Conservation (phyloP, 2,888 invertebrate species). For the Idaea straminata region DNA sequence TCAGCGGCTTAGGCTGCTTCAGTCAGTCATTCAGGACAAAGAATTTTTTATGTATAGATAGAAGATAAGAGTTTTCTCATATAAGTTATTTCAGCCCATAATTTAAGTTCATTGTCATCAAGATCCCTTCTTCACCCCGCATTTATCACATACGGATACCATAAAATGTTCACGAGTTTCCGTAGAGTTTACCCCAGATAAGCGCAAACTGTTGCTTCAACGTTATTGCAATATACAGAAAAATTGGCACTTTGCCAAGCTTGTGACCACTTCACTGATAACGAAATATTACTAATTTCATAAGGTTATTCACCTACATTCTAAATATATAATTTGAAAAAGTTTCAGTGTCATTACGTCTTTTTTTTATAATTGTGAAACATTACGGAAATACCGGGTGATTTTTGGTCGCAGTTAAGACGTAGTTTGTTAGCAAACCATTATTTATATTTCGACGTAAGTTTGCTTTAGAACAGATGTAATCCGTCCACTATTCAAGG, state of each 20-base stretch:
- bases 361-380: slow-evolving; percentile 18
- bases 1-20: too few species aligned
- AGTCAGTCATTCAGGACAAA: too few species aligned
- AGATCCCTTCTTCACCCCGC: not conserved
- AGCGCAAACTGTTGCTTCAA: slow-evolving; percentile 15
- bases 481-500: slow-evolving; percentile 45
- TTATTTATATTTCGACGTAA: slow-evolving; percentile 40
- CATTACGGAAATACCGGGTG: slow-evolving; percentile 42
- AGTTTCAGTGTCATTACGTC: slow-evolving; percentile 20
- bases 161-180: slow-evolving; percentile 13
- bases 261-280: slow-evolving; percentile 44
- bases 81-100: not conserved
- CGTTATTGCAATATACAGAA: slow-evolving; percentile 34
- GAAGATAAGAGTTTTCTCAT: not conserved
- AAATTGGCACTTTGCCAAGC: slow-evolving; percentile 43
- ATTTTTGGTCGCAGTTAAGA: slow-evolving; percentile 66
- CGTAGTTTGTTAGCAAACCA: slow-evolving; percentile 49
- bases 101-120: not conserved
- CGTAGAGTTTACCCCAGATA: slow-evolving; percentile 11
- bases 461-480: slow-evolving; percentile 59
- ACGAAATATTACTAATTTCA: slow-evolving; percentile 42
- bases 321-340: slow-evolving; percentile 30
- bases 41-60: too few species aligned
- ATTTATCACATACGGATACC: not conserved
- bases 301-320: slow-evolving; percentile 52